These are phyloP conservation scores for Rotaria macrura DNA, from an alignment of 2,888 invertebrate species.

Conservation along the genomic window DNA sequence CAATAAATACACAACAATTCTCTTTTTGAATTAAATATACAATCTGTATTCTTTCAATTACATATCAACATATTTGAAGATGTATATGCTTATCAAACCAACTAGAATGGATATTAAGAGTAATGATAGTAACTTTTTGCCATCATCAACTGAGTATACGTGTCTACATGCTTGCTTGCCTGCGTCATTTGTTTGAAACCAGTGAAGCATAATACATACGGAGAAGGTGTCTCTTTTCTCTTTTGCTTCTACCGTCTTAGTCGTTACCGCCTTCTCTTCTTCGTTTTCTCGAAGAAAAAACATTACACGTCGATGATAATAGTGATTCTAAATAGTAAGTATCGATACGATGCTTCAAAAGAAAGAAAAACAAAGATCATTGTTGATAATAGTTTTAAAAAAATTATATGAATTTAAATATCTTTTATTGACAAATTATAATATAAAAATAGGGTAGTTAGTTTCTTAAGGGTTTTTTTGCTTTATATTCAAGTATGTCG, in stretches of 20 bases:
- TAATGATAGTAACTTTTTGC: not conserved
- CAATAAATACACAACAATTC: not conserved
- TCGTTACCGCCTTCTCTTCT: not conserved
- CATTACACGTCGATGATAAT: not conserved
- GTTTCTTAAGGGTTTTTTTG: not conserved
- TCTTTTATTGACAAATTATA: not conserved
- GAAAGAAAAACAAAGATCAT: not conserved
- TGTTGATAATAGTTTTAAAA: not conserved
- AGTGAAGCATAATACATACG: not conserved
- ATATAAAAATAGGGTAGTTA: not conserved
- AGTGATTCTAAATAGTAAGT: not conserved
- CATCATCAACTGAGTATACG: not conserved
- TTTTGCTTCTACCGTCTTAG: not conserved
- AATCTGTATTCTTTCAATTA: not conserved
- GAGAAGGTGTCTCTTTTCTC: conserved; percentile 9
- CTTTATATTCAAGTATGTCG: not conserved
- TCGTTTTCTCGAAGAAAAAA: conserved; percentile 4
- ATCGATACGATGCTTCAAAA: not conserved
- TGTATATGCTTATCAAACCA: not conserved
- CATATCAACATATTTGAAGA: not conserved
- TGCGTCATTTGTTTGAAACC: not conserved
- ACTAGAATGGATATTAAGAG: not conserved
- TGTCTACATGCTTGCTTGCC: not conserved
- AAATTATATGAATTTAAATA: not conserved
- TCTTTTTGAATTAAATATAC: not conserved